Conservation (phyloP, 35 echinoderm and acorn worm genomes). For the Acanthaster planci region DNA sequence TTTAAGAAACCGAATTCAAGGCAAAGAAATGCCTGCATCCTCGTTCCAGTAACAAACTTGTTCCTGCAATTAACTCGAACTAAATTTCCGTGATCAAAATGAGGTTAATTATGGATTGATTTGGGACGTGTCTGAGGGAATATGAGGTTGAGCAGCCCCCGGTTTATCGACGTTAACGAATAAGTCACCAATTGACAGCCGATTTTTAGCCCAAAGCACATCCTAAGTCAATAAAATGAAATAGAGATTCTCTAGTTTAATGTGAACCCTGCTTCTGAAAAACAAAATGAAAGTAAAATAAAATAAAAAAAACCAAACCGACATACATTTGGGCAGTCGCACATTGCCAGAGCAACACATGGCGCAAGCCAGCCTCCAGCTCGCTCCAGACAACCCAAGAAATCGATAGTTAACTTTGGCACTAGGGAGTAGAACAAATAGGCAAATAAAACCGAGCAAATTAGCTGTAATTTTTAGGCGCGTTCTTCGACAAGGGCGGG, state of each 20-base stretch:
- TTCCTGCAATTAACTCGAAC: no score
- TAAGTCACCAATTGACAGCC: slow-evolving; percentile 4
- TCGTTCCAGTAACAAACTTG: no score
- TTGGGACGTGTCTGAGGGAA: no score
- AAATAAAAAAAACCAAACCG: no score
- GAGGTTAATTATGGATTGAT: no score
- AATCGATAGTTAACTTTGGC: not conserved
- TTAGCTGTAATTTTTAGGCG: not conserved
- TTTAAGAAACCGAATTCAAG: no score
- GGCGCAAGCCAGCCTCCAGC: not conserved
- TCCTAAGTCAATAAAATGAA: not conserved
- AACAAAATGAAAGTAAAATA: no score
- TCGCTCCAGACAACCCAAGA: not conserved
- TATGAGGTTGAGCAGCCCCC: not conserved
- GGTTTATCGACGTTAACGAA: not conserved
- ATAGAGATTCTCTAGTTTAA: not conserved
- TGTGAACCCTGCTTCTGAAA: not conserved
- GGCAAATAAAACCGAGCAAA: slow-evolving; percentile 16
- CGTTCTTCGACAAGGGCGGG: no score
- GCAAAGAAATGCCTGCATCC: no score
- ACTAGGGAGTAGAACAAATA: not conserved
- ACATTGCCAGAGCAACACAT: not conserved
- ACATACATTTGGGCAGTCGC: no score
- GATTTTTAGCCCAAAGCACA: not conserved
- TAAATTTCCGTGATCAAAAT: no score